Evolutionary conservation across 2,113 vertebrate genomes (phyloP), one percentile per base, ranked within the genome.

Genomic region (Coptodon bakossiorum): DNA sequence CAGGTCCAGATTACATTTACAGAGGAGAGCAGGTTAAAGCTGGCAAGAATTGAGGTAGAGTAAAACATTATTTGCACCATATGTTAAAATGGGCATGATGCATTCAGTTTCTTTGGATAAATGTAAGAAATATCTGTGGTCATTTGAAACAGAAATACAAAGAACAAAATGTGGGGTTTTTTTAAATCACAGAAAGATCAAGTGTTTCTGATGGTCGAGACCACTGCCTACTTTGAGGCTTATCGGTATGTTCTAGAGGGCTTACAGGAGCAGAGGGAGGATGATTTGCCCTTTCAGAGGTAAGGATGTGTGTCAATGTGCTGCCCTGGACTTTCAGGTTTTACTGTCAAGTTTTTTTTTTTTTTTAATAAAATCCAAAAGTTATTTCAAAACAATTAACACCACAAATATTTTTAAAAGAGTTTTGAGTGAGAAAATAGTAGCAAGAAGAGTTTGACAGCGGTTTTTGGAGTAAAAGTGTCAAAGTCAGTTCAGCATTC

Each of bases 211-310:
- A 99, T 99, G 98, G 97, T 99, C 50, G 98, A 99, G 93, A 98
- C 98, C 63, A 96, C 97, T 1, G 98, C 98, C 22, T 99, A 98
- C 90, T 99, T 99, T 94, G 98, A 99, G 89, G 98, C 98, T 53
- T 99, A 98, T 89, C 94, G 97, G 2, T 97, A 98, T 11, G 98
- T 99, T 83, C 91, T 99, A 2, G 97, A 99, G 84, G 98, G 98
- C 11, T 95, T 99, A 36, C 96, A 98, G 93, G 97, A 98, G 89
- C 94, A 96, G 87, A 87, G 78, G 24, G 97, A 96, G 82, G 96
- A 97, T 40, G 95, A 97, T 4, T 79, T 99, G 54, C 98, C 98
- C 3, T 99, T 99, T 94, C 97, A 98, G 94, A 98, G 96, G 96
- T 97, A 78, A 24, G 87, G 29, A 24, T 22, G 16, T 53, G 73